Conservation (phyloP, 2,797 vertebrate species). For the Sebastes iracundus region DNA sequence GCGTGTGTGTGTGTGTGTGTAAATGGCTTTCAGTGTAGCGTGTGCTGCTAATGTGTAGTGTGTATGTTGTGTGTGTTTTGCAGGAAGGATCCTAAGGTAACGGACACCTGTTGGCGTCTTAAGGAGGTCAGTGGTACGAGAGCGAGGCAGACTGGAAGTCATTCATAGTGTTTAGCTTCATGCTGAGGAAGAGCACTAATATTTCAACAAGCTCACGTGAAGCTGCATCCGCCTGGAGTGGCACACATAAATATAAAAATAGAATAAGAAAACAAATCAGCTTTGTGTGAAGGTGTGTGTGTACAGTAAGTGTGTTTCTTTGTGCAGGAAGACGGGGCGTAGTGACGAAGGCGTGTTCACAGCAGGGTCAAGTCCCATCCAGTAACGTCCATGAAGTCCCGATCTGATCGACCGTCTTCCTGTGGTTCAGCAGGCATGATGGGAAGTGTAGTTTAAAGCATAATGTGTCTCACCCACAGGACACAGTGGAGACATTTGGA, state of each 20-base stretch:
- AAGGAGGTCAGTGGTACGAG: constrained; percentile 77
- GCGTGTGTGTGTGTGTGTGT: constrained; percentile 21
- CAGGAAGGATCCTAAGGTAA: constrained; percentile 57
- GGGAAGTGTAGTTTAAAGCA: constrained; percentile 77
- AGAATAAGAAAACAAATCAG: constrained; percentile 73
- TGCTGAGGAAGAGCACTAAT: constrained; percentile 77
- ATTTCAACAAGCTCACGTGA: constrained; percentile 65
- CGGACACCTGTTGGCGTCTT: constrained; percentile 64
- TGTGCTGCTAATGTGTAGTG: constrained; percentile 12
- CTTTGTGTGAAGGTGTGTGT: constrained; percentile 34
- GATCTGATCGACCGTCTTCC: background rate
- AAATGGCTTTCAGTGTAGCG: constrained; percentile 54
- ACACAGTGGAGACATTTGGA: constrained; percentile 72
- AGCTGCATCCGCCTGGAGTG: constrained; percentile 60
- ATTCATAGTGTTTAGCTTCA: constrained; percentile 78
- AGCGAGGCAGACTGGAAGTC: constrained; percentile 79
- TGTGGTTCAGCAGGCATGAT: constrained; percentile 67
- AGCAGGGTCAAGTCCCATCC: constrained; percentile 46
- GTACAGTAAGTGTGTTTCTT: constrained; percentile 20
- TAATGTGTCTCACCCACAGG: constrained; percentile 72
- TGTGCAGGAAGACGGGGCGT: constrained; percentile 62
- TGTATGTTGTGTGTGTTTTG: constrained; percentile 30
- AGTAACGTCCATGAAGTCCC: constrained; percentile 23
- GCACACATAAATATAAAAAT: constrained; percentile 83
- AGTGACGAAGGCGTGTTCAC: constrained; percentile 61